Evolutionary conservation across 2,888 invertebrate species (phyloP).

Genomic region (Aspidiotus rigidus): DNA sequence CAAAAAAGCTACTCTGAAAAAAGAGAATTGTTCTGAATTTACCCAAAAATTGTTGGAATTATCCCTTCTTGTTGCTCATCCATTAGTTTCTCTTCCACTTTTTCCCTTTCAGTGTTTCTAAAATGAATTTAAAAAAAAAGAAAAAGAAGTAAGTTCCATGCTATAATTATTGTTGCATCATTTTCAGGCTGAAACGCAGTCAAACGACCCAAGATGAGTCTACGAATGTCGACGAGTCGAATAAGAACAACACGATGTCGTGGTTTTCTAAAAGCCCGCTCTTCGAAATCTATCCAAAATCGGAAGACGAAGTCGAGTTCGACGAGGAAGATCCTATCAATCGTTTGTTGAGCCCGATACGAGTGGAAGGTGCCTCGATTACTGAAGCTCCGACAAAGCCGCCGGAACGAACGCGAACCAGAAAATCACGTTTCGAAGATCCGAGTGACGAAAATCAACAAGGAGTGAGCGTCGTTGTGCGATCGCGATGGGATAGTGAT

Average conservation of each 20-base stretch:
- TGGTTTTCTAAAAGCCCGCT: constrained; percentile 34
- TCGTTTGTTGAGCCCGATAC: neutral
- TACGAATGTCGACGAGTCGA: neutral
- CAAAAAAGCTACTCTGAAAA: no score
- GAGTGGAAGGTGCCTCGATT: neutral
- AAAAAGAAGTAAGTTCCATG: no score
- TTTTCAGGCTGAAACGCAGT: constrained; percentile 26
- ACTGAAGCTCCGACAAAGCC: neutral
- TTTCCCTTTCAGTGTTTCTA: neutral
- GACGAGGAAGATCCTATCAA: constrained; percentile 4
- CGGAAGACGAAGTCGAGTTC: constrained; percentile 29
- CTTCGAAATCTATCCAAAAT: constrained; percentile 14
- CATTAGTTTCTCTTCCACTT: neutral
- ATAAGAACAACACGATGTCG: constrained; percentile 21
- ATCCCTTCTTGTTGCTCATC: no score
- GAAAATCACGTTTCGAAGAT: constrained; percentile 35
- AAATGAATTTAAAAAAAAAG: no score
- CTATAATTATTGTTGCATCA: neutral
- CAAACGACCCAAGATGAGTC: neutral
- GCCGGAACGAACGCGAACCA: neutral
- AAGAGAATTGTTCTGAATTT: no score
- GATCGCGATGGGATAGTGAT: constrained; percentile 37
- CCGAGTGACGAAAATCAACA: constrained; percentile 17
- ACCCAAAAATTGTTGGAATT: no score
- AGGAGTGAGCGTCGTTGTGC: constrained; percentile 35